Percentiles rank a stretch among this genome's conserved stretches.
Conservation (phyloP, 1,140 invertebrate species). For the Drosophila mauritiana region DNA sequence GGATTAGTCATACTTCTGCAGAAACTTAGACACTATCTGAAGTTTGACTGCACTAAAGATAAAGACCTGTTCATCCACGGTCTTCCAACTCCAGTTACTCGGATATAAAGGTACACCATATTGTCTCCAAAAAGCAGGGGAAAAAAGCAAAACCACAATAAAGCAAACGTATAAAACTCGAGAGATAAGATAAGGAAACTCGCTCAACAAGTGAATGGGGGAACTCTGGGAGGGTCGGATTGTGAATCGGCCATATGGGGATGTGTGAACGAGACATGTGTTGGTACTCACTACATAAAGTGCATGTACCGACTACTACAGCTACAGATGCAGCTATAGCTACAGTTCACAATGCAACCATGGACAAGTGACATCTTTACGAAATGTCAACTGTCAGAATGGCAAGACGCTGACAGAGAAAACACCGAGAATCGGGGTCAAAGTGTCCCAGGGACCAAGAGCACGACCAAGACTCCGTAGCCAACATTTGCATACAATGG, state of each 20-base stretch:
- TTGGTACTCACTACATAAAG: not conserved
- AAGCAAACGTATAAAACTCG: constrained; percentile 65
- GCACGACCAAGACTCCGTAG: constrained; percentile 37
- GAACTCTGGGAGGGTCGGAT: not conserved
- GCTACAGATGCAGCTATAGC: constrained; percentile 13
- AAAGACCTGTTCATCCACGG: constrained; percentile 37
- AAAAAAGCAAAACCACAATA: constrained; percentile 62
- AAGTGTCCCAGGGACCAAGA: constrained; percentile 28
- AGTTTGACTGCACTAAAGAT: constrained; percentile 17
- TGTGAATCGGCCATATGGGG: constrained; percentile 6
- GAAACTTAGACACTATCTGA: constrained; percentile 10
- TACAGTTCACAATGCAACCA: constrained; percentile 55
- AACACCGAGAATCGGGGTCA: constrained; percentile 58
- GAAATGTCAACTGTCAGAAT: constrained; percentile 72
- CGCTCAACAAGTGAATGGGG: constrained; percentile 78
- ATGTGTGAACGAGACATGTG: constrained; percentile 9
- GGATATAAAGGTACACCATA: constrained; percentile 36
- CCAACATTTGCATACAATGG: constrained; percentile 69
- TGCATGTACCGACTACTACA: not conserved
- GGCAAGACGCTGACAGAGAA: constrained; percentile 12
- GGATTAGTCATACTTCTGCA: constrained; percentile 23
- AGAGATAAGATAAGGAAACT: constrained; percentile 74
- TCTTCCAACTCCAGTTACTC: constrained; percentile 16
- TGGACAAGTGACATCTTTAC: constrained; percentile 56
- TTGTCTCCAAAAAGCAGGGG: constrained; percentile 25